Evolutionary conservation across 2,797 vertebrate genomes (phyloP).

Genomic region (Enteromius argenteus): DNA sequence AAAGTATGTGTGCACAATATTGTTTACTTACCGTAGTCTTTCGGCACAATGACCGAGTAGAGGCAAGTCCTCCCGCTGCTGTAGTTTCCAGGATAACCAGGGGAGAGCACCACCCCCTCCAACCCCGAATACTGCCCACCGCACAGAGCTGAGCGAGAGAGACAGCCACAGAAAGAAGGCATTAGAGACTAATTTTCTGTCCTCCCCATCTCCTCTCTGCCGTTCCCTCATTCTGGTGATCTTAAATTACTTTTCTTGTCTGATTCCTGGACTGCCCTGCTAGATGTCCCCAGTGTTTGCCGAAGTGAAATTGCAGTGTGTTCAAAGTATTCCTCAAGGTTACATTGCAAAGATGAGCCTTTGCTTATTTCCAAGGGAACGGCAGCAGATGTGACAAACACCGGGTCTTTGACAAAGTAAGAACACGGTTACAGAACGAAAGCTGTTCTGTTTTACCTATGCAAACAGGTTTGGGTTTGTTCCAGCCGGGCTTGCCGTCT

Average conservation of each 20-base stretch:
- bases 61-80: conserved; percentile 89
- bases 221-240: conserved; percentile 64
- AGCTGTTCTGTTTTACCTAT: conserved; percentile 80
- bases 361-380: conserved; percentile 40
- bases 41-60: conserved; percentile 92
- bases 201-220: conserved; percentile 50
- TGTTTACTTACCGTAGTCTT: conserved; percentile 88
- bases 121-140: conserved; percentile 93
- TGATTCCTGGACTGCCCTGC: conserved; percentile 71
- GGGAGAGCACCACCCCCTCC: conserved; percentile 94
- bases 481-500: conserved; percentile 94
- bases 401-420: not conserved
- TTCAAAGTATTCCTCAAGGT: conserved; percentile 78
- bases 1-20: not conserved
- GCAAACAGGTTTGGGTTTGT: conserved; percentile 90
- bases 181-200: conserved; percentile 66
- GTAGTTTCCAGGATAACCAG: conserved; percentile 96
- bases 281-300: conserved; percentile 77
- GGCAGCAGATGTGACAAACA: conserved; percentile 37
- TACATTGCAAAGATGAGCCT: conserved; percentile 59
- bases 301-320: conserved; percentile 78
- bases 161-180: conserved; percentile 48
- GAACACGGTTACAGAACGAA: not conserved
- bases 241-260: conserved; percentile 82
- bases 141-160: conserved; percentile 85